phyloP scores from a whole-genome alignment of 2,113 vertebrate genomes.

The Apus apus region DNA sequence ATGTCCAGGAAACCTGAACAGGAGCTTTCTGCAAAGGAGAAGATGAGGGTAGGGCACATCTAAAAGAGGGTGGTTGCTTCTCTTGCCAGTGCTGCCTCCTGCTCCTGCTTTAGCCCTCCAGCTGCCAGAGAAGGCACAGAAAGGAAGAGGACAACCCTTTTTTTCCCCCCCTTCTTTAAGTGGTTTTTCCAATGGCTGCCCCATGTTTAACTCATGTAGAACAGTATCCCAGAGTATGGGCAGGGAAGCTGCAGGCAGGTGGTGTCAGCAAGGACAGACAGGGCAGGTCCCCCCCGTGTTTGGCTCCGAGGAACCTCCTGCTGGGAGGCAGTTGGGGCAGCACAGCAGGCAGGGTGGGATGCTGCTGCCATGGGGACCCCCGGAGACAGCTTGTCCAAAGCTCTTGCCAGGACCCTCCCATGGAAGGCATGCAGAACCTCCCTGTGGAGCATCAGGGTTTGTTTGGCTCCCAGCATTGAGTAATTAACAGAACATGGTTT shows the following conservation, averaged over 20 bases:
- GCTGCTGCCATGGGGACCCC: not conserved
- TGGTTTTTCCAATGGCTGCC: not conserved
- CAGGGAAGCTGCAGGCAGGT: not conserved
- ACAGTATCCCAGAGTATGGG: not conserved
- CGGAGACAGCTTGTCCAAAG: not conserved
- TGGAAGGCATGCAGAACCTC: not conserved
- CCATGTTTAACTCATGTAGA: not conserved
- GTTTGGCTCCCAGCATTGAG: not conserved
- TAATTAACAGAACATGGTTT: not conserved
- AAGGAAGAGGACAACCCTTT: not conserved
- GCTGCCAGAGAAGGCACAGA: not conserved
- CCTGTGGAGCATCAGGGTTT: not conserved
- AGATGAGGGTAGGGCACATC: not conserved
- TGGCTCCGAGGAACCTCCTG: not conserved
- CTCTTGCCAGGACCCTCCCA: not conserved
- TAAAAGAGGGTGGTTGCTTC: not conserved
- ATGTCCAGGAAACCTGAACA: not conserved
- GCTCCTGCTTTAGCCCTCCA: not conserved
- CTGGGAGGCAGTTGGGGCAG: not conserved
- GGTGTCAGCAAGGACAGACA: not conserved
- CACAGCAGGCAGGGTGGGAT: not conserved
- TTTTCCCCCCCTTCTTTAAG: not conserved
- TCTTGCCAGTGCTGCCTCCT: not conserved
- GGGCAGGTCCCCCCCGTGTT: not conserved
- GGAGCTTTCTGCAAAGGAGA: not conserved